A percentile compares a stretch with the other conserved stretches of the same genome.
Conservation (phyloP, 2,888 invertebrate species). For the Lithophane socia region DNA sequence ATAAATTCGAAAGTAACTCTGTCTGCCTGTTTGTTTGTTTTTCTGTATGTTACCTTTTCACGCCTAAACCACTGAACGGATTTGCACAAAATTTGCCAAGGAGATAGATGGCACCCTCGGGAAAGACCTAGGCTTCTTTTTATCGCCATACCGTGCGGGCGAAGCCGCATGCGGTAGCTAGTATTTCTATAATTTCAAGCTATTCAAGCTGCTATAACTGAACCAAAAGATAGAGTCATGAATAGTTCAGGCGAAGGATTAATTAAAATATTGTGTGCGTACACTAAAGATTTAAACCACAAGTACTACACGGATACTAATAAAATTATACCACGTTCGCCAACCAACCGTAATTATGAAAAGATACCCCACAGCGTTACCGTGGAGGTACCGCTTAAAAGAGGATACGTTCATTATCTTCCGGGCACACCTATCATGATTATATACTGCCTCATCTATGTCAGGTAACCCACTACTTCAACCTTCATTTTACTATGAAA, state of each 20-base stretch:
- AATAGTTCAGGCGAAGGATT: not conserved
- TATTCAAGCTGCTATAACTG: not conserved
- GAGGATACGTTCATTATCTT: conserved; percentile 32
- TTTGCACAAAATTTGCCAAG: too few species aligned
- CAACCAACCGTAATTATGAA: conserved; percentile 36
- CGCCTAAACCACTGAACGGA: too few species aligned
- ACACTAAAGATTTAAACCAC: not conserved
- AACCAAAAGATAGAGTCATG: not conserved
- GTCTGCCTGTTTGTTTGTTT: too few species aligned
- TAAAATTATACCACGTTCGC: conserved; percentile 12
- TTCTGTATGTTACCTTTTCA: too few species aligned
- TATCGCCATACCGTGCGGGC: too few species aligned
- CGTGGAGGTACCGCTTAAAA: conserved; percentile 8
- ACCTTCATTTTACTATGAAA: conserved; percentile 41
- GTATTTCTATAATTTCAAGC: not conserved
- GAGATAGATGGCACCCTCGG: too few species aligned
- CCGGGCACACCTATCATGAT: conserved; percentile 23
- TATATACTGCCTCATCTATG: conserved; percentile 26
- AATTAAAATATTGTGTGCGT: not conserved
- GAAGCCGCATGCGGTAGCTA: too few species aligned
- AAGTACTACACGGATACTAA: not conserved
- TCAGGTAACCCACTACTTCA: conserved; percentile 21
- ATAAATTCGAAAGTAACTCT: too few species aligned
- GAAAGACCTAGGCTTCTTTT: too few species aligned
- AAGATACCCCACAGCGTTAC: conserved; percentile 8